Conservation (phyloP, 2,888 invertebrate genomes). For the Cephalotes varians region DNA sequence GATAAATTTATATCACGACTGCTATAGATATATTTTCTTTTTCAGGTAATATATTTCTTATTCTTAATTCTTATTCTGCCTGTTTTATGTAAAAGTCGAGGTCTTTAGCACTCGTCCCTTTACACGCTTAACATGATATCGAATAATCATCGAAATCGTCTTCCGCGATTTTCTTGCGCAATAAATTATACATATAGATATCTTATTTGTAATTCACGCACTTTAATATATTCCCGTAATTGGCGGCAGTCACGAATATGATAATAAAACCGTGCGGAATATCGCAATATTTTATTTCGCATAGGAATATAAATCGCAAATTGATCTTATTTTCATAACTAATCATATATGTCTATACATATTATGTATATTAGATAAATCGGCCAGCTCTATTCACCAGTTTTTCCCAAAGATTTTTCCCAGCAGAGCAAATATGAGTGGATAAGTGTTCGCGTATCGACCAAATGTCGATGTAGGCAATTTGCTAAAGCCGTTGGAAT, state of each 20-base stretch:
- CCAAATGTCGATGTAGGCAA: neutral
- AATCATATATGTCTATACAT: neutral
- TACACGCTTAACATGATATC: neutral
- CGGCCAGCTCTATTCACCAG: slow-evolving; percentile 9
- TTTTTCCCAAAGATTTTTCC: slow-evolving; percentile 31
- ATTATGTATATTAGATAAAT: slow-evolving; percentile 29
- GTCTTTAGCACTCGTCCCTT: neutral
- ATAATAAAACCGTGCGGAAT: slow-evolving; percentile 29
- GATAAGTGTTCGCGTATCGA: neutral
- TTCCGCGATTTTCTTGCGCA: neutral
- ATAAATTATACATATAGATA: neutral
- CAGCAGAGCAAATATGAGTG: neutral
- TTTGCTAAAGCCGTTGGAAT: slow-evolving; percentile 12
- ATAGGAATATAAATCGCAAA: neutral
- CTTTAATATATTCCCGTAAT: slow-evolving; percentile 34
- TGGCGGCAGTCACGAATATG: neutral
- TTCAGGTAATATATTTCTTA: neutral
- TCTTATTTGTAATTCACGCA: neutral
- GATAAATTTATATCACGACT: neutral
- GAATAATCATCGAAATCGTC: neutral
- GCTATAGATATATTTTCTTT: neutral
- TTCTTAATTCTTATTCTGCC: neutral
- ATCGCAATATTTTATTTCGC: slow-evolving; percentile 26
- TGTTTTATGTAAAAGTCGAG: neutral
- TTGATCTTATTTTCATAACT: slow-evolving; percentile 29